Evolutionary conservation across 2,797 vertebrate genomes (phyloP).

Genomic region (Lindbergichthys nudifrons): DNA sequence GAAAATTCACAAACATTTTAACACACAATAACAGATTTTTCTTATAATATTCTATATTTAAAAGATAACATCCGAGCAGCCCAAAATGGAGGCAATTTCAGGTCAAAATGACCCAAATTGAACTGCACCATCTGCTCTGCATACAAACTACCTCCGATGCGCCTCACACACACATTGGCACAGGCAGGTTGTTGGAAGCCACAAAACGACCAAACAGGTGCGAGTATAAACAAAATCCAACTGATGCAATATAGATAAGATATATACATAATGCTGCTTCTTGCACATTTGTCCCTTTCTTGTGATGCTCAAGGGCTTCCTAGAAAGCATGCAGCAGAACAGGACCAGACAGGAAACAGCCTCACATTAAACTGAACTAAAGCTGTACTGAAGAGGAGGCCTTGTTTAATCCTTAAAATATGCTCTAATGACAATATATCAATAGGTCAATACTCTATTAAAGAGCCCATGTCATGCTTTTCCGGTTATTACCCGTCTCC

Average conservation of each 20-base stretch:
- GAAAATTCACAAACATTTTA: neutral
- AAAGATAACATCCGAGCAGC: neutral
- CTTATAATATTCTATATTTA: neutral
- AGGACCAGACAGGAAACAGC: neutral
- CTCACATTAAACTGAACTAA: neutral
- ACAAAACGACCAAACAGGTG: neutral
- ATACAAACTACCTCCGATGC: neutral
- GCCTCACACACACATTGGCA: neutral
- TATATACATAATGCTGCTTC: neutral
- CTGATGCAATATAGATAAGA: neutral
- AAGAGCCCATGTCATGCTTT: too few relatives aligned
- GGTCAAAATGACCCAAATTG: neutral
- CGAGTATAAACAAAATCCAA: neutral
- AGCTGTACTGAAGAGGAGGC: neutral
- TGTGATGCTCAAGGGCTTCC: neutral
- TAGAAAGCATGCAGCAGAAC: neutral
- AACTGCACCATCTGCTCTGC: neutral
- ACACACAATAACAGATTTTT: slow-evolving; percentile 1
- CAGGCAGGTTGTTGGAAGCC: neutral
- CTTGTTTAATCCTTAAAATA: neutral
- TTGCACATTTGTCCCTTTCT: neutral
- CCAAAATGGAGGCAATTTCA: neutral
- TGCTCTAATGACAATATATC: too few relatives aligned
- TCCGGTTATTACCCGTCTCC: too few relatives aligned
- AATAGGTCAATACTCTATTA: too few relatives aligned